Evolutionary conservation across 2,888 invertebrate genomes (phyloP).

Genomic region (Zaprionus obscuricornis): DNA sequence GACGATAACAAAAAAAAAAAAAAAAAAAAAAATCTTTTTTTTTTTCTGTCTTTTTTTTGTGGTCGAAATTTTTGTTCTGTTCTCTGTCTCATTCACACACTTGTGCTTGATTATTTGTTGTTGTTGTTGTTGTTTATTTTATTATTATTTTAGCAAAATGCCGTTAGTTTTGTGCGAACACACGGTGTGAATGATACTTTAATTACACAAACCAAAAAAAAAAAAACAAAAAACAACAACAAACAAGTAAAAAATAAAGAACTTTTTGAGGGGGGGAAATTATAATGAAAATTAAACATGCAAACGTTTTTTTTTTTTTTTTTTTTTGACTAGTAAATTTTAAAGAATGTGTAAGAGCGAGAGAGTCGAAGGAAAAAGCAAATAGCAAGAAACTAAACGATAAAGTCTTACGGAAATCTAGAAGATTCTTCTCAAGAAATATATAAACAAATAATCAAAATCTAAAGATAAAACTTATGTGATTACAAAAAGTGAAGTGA

Average conservation of each 20-base stretch:
- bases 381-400: neutral
- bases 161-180: conserved; percentile 76
- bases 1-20: neutral
- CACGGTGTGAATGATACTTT: conserved; percentile 77
- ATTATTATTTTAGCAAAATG: conserved; percentile 74
- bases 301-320: no score
- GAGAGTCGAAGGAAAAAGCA: neutral
- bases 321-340: conserved; percentile 14
- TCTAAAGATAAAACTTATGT: neutral
- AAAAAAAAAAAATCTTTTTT: no score
- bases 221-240: conserved; percentile 71
- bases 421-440: conserved; percentile 21
- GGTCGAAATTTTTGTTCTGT: conserved; percentile 18
- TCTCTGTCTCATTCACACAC: neutral
- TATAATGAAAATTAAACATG: conserved; percentile 55
- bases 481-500: neutral
- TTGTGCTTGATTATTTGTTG: conserved; percentile 5
- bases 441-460: neutral
- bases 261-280: no score
- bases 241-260: conserved; percentile 12
- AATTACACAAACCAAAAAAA: conserved; percentile 54
- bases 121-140: conserved; percentile 39
- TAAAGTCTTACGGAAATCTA: conserved; percentile 11
- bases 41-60: no score
- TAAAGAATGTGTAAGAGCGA: conserved; percentile 54